Evolutionary conservation across 2,113 vertebrate genomes (phyloP).

Genomic region (Odobenus rosmarus): DNA sequence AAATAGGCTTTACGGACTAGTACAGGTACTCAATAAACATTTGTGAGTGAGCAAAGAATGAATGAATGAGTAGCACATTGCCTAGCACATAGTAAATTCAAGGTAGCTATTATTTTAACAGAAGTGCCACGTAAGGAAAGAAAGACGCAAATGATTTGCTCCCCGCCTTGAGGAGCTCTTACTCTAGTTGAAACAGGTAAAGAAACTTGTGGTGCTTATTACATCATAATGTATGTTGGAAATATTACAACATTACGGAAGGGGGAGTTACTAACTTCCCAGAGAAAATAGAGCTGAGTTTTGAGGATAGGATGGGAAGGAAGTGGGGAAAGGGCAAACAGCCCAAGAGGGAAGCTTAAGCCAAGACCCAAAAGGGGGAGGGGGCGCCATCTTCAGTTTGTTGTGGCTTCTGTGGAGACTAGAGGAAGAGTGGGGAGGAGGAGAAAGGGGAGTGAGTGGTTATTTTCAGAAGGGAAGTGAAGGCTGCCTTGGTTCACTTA

Average conservation of each 20-base stretch:
- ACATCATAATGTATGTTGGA: not conserved
- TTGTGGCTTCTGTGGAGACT: not conserved
- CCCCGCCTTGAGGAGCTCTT: not conserved
- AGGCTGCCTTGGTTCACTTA: not conserved
- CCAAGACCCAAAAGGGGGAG: rapidly evolving
- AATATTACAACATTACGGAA: not conserved
- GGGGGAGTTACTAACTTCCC: not conserved
- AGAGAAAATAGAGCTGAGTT: not conserved
- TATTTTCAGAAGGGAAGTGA: not conserved
- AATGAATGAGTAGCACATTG: not conserved
- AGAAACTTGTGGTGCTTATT: not conserved
- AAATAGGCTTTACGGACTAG: not conserved
- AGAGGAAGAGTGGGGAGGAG: not conserved
- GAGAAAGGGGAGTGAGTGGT: not conserved
- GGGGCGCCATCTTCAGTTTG: not conserved
- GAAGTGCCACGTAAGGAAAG: not conserved
- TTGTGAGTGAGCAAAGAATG: not conserved
- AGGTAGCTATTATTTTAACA: not conserved
- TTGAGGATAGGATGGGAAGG: not conserved
- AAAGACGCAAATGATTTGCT: not conserved
- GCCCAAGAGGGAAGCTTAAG: not conserved
- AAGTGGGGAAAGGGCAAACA: not conserved
- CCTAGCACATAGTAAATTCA: not conserved
- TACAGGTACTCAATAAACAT: not conserved
- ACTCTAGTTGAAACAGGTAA: not conserved